phyloP scores from a whole-genome alignment of 1,140 invertebrate genomes.

The Drosophila tani region DNA sequence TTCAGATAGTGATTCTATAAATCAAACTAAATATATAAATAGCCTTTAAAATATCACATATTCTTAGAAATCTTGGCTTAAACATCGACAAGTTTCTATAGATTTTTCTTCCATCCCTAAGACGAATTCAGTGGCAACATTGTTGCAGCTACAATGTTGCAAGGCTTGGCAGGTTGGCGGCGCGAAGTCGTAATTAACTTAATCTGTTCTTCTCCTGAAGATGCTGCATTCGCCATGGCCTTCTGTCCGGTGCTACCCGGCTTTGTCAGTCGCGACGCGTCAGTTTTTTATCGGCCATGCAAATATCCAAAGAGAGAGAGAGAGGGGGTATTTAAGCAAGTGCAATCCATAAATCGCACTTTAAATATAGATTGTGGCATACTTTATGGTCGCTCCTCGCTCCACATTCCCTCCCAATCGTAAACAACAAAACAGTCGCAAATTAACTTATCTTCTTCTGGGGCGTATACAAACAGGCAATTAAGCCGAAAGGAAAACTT shows the following conservation, averaged over 20 bases:
- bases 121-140: constrained; percentile 12
- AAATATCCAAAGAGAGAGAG: not conserved
- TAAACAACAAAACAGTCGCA: constrained; percentile 30
- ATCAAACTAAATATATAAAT: no score
- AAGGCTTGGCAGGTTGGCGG: constrained; percentile 16
- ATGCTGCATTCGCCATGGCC: constrained; percentile 14
- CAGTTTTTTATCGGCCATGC: constrained; percentile 33
- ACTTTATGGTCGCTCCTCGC: constrained; percentile 24
- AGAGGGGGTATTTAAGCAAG: constrained; percentile 18
- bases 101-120: not conserved
- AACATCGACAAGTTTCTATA: no score
- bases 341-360: constrained; percentile 23
- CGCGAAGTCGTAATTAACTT: constrained; percentile 52
- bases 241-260: constrained; percentile 18
- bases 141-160: constrained; percentile 35
- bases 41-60: no score
- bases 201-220: constrained; percentile 25
- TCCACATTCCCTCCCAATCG: constrained; percentile 9
- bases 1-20: not conserved
- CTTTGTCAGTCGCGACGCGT: constrained; percentile 27
- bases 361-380: constrained; percentile 42
- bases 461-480: constrained; percentile 28
- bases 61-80: no score
- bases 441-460: constrained; percentile 48
- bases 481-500: constrained; percentile 47